Conservation (phyloP, 2,797 vertebrate species). For the Oreochromis mossambicus region DNA sequence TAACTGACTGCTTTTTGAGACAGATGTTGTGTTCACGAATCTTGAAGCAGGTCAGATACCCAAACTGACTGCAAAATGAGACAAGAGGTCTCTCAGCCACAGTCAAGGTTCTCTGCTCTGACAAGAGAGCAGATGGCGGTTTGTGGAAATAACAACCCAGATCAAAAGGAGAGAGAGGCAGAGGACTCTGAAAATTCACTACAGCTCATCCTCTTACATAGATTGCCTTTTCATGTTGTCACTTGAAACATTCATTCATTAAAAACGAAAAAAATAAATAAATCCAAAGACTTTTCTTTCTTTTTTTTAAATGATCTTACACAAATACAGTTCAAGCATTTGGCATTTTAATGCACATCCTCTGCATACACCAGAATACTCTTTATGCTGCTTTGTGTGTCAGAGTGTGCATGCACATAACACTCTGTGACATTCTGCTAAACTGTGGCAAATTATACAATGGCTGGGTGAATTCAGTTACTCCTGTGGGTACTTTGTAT, state of each 20-base stretch:
- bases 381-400: background rate
- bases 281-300: background rate
- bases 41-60: slow-evolving; percentile 55
- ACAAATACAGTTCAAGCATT: background rate
- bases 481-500: background rate
- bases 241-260: slow-evolving; percentile 30
- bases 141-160: slow-evolving; percentile 58
- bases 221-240: slow-evolving; percentile 37
- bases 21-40: slow-evolving; percentile 64
- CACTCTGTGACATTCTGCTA: background rate
- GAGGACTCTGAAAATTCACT: slow-evolving; percentile 17
- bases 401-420: background rate
- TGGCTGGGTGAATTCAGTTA: background rate
- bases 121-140: slow-evolving; percentile 68
- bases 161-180: slow-evolving; percentile 39
- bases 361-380: background rate
- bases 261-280: background rate
- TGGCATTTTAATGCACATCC: background rate
- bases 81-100: slow-evolving; percentile 58
- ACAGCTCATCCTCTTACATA: slow-evolving; percentile 24
- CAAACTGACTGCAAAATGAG: slow-evolving; percentile 64
- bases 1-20: slow-evolving; percentile 34
- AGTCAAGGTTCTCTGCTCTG: slow-evolving; percentile 63
- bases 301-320: background rate
- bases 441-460: slow-evolving; percentile 12